phyloP scores from a whole-genome alignment of 2,888 invertebrate genomes.

The Drosophila subquinaria region DNA sequence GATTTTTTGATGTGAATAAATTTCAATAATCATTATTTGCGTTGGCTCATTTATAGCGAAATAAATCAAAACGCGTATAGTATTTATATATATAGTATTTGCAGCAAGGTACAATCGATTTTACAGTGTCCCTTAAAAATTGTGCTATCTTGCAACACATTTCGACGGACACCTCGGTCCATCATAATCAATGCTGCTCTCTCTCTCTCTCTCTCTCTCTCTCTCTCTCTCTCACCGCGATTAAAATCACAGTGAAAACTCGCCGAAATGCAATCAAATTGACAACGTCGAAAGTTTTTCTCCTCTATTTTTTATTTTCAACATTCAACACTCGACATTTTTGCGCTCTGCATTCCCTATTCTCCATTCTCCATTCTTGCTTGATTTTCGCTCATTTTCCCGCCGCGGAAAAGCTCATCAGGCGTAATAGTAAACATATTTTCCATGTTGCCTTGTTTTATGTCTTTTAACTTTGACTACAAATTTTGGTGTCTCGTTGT shows the following conservation, averaged over 20 bases:
- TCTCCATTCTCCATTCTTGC: not conserved
- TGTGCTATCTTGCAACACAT: constrained; percentile 3
- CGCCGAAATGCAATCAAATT: constrained; percentile 72
- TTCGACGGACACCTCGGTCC: constrained; percentile 12
- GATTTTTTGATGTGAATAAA: too few species aligned
- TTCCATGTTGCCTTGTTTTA: constrained; percentile 65
- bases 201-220: not conserved
- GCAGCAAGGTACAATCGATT: not conserved
- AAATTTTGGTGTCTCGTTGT: constrained; percentile 31
- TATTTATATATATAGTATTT: too few species aligned
- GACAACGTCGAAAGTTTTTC: constrained; percentile 60
- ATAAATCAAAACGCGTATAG: too few species aligned
- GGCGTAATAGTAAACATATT: constrained; percentile 74
- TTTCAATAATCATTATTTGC: too few species aligned
- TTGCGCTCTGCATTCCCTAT: not conserved
- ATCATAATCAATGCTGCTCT: too few species aligned
- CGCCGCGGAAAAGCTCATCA: constrained; percentile 32
- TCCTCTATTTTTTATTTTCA: not conserved
- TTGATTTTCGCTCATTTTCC: constrained; percentile 15
- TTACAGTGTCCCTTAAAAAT: not conserved
- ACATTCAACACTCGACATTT: not conserved
- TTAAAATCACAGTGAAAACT: constrained; percentile 20
- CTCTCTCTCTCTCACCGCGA: not conserved
- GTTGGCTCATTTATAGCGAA: too few species aligned
- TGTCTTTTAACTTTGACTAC: constrained; percentile 68